phyloP scores from a whole-genome alignment of 2,113 vertebrate species.

The Myotis brandtii region DNA sequence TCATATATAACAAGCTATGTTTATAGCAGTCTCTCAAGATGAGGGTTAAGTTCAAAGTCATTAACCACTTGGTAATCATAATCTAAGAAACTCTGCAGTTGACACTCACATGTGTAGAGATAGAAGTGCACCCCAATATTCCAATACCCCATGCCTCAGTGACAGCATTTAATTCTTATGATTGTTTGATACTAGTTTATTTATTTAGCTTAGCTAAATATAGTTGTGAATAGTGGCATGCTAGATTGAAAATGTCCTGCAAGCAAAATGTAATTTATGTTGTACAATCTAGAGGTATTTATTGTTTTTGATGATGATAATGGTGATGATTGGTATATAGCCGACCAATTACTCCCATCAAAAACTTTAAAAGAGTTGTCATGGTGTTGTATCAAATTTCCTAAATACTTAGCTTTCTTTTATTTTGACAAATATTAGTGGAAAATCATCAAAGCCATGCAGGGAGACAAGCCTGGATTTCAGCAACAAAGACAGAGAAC shows the following conservation, averaged over 20 bases:
- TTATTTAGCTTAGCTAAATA: background rate
- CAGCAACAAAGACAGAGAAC: background rate
- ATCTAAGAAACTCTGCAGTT: background rate
- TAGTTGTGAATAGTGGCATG: background rate
- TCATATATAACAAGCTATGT: background rate
- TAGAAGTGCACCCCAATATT: background rate
- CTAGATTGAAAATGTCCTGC: background rate
- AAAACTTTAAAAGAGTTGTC: background rate
- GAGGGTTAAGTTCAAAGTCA: background rate
- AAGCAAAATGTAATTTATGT: background rate
- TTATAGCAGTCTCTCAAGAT: background rate
- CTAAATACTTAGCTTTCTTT: background rate
- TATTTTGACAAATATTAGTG: conserved; percentile 1
- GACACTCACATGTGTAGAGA: background rate
- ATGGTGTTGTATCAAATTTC: background rate
- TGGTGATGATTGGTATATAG: background rate
- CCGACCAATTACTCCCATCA: background rate
- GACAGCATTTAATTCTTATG: background rate
- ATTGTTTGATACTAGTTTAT: background rate
- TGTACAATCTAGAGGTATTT: background rate
- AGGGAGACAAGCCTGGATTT: background rate
- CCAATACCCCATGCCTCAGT: background rate
- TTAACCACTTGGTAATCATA: background rate
- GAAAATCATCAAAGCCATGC: conserved; percentile 9
- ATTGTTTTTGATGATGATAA: background rate